Base-by-base conservation (phyloP, 2,888 invertebrate species). In the Merodon equestris region DNA sequence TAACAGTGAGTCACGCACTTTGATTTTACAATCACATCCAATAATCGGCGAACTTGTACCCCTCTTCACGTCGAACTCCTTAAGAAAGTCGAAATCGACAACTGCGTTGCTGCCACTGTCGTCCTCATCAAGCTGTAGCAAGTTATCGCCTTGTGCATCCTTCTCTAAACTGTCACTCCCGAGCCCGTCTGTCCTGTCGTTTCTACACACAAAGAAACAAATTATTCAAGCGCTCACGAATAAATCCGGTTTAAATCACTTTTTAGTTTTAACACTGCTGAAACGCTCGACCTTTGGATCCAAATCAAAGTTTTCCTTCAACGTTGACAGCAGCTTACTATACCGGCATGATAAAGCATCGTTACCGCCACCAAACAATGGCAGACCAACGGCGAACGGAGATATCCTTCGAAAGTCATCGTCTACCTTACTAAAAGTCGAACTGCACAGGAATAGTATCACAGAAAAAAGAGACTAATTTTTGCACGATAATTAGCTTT, bases 1-100 rank as follows among this genome's bases (percentile, higher is more conserved):
- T 10, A 40, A 40, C n/a, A 5, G 40, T 40, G n/a, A 5, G 9
- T 9, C 9, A 75, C 83, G 27, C 73, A 88, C 88, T 85, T 84
- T 86, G 56, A 88, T 83, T 85, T 87, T 87, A 73, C 88, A 88
- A 82, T 88, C 87, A 77, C 89, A 88, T 64, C 86, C 86, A 44
- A 82, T 76, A 42, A 67, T 54, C 12, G 53, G 84, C 54, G 77
- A 84, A 36, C 54, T 73, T 10, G 66, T 56, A 14, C 63, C 82
- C 53, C 83, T 82, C 50, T 86, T 87, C 2, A 81, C 77, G 71
- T 84, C 76, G 2, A 84, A 83, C 1, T 84, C 82, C n/a, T 84
- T 75, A 3, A 70, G 50, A 53, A 79, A 50, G 9, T 75, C 72
- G 5, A 74, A 60, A n/a, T 79, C 64, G 9, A 64, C 74, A 0